Evolutionary conservation across 2,113 vertebrate species (phyloP), one percentile per base, ranked within the genome.

Genomic region (Semicossyphus pulcher): DNA sequence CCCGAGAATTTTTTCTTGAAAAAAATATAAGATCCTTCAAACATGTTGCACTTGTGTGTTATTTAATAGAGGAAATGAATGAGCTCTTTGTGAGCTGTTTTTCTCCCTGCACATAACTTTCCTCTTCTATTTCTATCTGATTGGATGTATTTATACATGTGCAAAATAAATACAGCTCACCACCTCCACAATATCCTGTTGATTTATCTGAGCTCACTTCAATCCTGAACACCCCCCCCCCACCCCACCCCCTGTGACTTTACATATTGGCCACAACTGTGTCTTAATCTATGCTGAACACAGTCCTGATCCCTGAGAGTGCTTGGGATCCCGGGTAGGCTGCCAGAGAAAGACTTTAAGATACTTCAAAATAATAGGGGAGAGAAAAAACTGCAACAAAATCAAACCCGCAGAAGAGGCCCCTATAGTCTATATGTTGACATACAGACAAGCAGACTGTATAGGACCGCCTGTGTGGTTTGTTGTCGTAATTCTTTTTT

Each of bases 401-500:
- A 79, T 74, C 3, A 36, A 76, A 83, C 48, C 61, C 57, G 47
- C 53, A 63, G 45, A 67, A 51, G 74, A 78, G 68, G 64, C 60
- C 80, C 73, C 49, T 84, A 68, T 66, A 71, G 61, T 70, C 61
- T 77, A 45, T 48, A 67, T 75, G 84, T 75, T 84, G 71, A 75
- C 67, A 76, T 70, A 61, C 9, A 72, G 74, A 83, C 78, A 66
- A 69, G 76, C 61, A 72, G 32, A 65, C 58, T 72, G 26, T 83
- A 78, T 62, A 64, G 51, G 61, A 47, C 60, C 5, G 41, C 15
- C 58, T 73, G 47, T 60, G 61, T 51, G 70, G 63, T 85, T 89
- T 88, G 82, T 81, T 75, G 78, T 70, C 74, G 72, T 65, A 79
- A 73, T 66, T 63, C 42, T 48, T 76, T 70, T 70, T 59, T 52